Conservation (phyloP, 2,888 invertebrate genomes). For the Amblyjoppa fuscipennis region DNA sequence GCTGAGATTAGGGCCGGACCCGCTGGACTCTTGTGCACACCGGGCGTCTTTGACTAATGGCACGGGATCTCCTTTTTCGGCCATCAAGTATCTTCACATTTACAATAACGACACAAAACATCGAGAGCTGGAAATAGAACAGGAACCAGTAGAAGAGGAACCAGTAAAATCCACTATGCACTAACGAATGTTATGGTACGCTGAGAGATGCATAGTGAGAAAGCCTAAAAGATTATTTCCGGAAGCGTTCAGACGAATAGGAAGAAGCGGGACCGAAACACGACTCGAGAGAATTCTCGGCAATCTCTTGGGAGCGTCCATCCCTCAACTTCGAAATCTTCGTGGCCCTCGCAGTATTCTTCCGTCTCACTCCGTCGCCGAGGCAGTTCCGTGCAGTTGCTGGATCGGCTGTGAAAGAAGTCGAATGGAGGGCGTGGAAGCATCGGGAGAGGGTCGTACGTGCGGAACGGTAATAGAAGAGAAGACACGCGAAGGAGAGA, state of each 20-base stretch:
- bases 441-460: constrained; percentile 53
- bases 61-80: constrained; percentile 59
- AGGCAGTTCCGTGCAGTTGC: constrained; percentile 59
- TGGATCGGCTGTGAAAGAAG: constrained; percentile 34
- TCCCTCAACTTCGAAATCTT: constrained; percentile 75
- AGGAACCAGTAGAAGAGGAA: not conserved
- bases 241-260: constrained; percentile 59
- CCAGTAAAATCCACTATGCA: constrained; percentile 34
- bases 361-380: constrained; percentile 38
- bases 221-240: constrained; percentile 58
- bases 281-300: constrained; percentile 64
- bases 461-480: constrained; percentile 35
- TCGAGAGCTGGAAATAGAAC: constrained; percentile 26
- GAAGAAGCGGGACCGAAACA: constrained; percentile 46
- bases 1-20: constrained; percentile 81
- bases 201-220: constrained; percentile 35
- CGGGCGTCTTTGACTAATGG: constrained; percentile 84
- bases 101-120: constrained; percentile 1
- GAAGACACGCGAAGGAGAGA: constrained; percentile 39
- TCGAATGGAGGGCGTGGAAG: constrained; percentile 31
- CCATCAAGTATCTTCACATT: constrained; percentile 3
- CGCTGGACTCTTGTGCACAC: constrained; percentile 76
- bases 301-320: constrained; percentile 74
- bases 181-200: constrained; percentile 57
- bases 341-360: constrained; percentile 49